Conservation (phyloP, 2,113 vertebrate genomes). For the Grallaria varia region DNA sequence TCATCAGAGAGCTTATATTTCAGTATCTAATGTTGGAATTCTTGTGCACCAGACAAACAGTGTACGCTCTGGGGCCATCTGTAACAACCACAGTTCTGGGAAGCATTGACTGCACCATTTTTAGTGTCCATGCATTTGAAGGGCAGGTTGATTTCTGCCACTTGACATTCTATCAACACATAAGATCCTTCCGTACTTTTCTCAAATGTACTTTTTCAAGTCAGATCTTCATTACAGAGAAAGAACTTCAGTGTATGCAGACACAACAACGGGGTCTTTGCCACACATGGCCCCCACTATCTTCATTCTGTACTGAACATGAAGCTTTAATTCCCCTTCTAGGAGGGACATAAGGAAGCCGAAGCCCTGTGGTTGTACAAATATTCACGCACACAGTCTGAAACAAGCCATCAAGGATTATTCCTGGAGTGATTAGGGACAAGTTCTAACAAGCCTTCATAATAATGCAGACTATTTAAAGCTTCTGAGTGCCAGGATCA, state of each 20-base stretch:
- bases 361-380: not conserved
- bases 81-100: not conserved
- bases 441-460: constrained; percentile 67
- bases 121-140: constrained; percentile 21
- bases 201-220: not conserved
- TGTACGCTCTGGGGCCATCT: not conserved
- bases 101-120: not conserved
- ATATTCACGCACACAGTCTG: not conserved
- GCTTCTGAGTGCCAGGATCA: constrained; percentile 50
- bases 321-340: not conserved
- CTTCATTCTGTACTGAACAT: not conserved
- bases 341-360: not conserved
- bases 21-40: not conserved
- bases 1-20: not conserved
- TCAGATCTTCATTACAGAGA: not conserved
- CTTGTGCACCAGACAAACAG: not conserved
- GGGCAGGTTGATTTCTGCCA: constrained; percentile 1
- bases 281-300: fast-evolving
- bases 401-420: constrained; percentile 62
- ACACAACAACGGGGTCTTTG: not conserved
- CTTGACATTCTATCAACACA: not conserved
- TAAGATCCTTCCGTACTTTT: not conserved
- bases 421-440: constrained; percentile 65
- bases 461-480: constrained; percentile 71
- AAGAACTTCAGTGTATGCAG: not conserved